These are phyloP conservation scores for Fissipunctia ypsillon DNA, from an alignment of 2,888 invertebrate species.

Conservation along the genomic window DNA sequence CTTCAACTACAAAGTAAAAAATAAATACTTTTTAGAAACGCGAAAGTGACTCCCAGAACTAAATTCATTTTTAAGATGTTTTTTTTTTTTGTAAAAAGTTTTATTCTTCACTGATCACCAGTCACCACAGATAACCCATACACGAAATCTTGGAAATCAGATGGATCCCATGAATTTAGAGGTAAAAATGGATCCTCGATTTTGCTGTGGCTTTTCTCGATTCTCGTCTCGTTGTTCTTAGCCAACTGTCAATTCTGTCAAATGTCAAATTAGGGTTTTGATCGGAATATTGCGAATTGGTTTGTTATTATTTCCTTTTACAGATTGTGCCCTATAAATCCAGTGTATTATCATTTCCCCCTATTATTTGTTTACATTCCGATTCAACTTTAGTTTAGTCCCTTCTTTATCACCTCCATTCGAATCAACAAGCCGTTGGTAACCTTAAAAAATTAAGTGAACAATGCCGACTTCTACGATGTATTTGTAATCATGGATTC, in stretches of 20 bases:
- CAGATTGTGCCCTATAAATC: constrained; percentile 51
- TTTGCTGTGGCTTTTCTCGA: constrained; percentile 20
- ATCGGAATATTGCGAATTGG: constrained; percentile 67
- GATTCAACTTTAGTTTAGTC: constrained; percentile 43
- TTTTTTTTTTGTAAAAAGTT: too few relatives aligned
- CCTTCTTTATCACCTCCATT: constrained; percentile 35
- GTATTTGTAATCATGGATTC: constrained; percentile 85
- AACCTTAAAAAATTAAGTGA: constrained; percentile 82
- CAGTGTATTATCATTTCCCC: constrained; percentile 40
- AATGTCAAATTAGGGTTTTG: constrained; percentile 65
- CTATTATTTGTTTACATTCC: constrained; percentile 20
- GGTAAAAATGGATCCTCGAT: neutral
- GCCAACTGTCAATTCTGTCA: constrained; percentile 62
- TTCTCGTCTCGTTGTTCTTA: neutral
- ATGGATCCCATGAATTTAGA: too few relatives aligned
- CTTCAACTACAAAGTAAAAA: too few relatives aligned
- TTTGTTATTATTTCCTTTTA: constrained; percentile 70
- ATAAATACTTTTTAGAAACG: too few relatives aligned
- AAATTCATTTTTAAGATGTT: too few relatives aligned
- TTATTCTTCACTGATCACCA: neutral
- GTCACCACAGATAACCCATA: neutral
- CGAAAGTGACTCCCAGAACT: too few relatives aligned
- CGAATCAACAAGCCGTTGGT: constrained; percentile 66
- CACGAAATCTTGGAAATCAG: neutral
- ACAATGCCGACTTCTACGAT: constrained; percentile 84